These are phyloP conservation scores for Folsomia manolachei DNA, from an alignment of 2,888 invertebrate species.

Conservation along the genomic window DNA sequence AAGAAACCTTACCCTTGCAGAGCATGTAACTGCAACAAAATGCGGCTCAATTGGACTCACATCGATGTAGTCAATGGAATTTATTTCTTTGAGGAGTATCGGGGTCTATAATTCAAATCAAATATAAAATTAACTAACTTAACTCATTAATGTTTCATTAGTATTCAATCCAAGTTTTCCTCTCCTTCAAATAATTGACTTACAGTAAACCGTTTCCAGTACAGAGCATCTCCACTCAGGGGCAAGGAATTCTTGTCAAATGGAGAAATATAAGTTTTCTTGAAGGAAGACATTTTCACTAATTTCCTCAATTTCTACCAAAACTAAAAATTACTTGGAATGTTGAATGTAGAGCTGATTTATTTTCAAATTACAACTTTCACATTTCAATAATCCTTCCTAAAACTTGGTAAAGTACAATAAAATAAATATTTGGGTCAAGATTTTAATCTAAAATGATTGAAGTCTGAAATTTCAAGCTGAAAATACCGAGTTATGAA, in stretches of 20 bases:
- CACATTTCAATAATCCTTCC: no score
- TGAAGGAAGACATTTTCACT: constrained; percentile 56
- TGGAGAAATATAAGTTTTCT: constrained; percentile 68
- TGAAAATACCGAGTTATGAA: no score
- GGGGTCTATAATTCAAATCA: constrained; percentile 65
- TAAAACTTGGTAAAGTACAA: no score
- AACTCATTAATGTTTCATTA: neutral
- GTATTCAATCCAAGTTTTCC: constrained; percentile 11
- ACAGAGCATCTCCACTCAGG: constrained; percentile 72
- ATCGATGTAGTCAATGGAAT: constrained; percentile 84
- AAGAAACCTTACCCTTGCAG: constrained; percentile 66
- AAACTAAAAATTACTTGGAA: no score
- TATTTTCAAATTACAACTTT: no score
- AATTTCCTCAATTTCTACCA: no score
- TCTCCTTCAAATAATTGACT: constrained; percentile 44
- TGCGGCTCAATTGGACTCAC: constrained; percentile 85
- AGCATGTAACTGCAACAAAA: constrained; percentile 89
- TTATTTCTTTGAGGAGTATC: constrained; percentile 85
- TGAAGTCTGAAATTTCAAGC: no score
- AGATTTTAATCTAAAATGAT: no score
- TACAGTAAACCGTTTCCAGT: constrained; percentile 87
- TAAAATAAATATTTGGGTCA: no score
- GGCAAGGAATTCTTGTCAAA: constrained; percentile 67
- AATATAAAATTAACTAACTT: constrained; percentile 12
- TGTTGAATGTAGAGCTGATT: no score